Evolutionary conservation across 2,888 invertebrate species (phyloP), one percentile per base, ranked within the genome.

Genomic region (Ochropleura leucogaster): DNA sequence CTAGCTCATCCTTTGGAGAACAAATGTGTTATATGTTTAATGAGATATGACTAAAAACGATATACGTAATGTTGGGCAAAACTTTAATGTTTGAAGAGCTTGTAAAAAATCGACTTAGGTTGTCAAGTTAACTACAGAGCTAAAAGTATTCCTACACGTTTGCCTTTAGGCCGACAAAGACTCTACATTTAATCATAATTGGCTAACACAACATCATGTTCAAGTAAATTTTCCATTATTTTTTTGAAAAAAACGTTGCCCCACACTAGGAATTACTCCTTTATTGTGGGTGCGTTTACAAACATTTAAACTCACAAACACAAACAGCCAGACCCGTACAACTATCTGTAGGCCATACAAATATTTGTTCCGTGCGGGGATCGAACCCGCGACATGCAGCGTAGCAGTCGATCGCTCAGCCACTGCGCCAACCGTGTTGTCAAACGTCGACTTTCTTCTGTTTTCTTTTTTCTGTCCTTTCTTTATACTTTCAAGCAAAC

Each of bases 151-250:
- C 18, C 44, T 40, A 67, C 47, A 53, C 14, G 77, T 68, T 53
- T 59, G 4, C 78, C 77, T 5, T 46, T 2, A 40, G 12, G 20
- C 53, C 12, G 14, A 62, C 42, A 77, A 10, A 47, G 16, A 16
- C 47, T 65, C 1, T 46, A 30, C 3, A 46, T 49, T 9, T 20
- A 6, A 74, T 64, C 40, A 57, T 74, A 80, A 80, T 74, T 51
- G 47, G 44, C 20, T 72, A 20, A n/a, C n/a, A 62, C 49, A 20
- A 42, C 51, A 49, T 44, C 14, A 30, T 53, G 40, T 44, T 55
- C 8, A 30, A 18, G 30, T 30, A 49, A 55, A 44, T 10, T 20
- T 51, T 4, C 14, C 30, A 73, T 63, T 46, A 51, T 42, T 47
- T 59, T 42, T 18, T 3, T 30, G 1, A 30, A 30, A 30, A 30